These are phyloP conservation scores for Pantelozetes paolii DNA, from an alignment of 2,888 invertebrate genomes.

Conservation along the genomic window DNA sequence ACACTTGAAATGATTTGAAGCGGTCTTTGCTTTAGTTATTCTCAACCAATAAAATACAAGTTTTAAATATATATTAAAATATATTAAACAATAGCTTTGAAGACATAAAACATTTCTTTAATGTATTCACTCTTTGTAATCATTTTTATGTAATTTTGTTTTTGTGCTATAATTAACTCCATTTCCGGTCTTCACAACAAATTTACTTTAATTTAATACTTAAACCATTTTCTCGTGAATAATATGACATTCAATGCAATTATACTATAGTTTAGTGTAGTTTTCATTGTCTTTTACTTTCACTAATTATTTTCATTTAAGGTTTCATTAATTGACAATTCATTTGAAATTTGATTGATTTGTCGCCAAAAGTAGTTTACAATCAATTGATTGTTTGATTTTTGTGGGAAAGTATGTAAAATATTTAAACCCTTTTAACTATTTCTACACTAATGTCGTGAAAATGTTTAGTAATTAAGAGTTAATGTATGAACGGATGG, in stretches of 20 bases:
- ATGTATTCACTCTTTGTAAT: neutral
- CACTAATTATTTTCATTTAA: too few relatives aligned
- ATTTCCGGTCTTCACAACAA: conserved; percentile 17
- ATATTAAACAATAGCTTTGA: neutral
- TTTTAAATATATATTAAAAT: neutral
- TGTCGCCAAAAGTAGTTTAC: too few relatives aligned
- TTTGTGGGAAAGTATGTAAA: too few relatives aligned
- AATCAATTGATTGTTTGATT: neutral
- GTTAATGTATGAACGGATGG: too few relatives aligned
- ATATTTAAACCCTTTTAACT: neutral
- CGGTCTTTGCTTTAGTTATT: neutral
- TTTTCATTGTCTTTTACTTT: too few relatives aligned
- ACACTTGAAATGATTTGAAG: neutral
- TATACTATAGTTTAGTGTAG: neutral
- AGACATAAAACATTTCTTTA: neutral
- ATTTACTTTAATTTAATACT: conserved; percentile 23
- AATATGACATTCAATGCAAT: neutral
- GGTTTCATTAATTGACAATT: too few relatives aligned
- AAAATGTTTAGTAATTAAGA: too few relatives aligned
- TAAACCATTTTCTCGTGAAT: neutral
- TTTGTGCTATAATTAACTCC: conserved; percentile 13
- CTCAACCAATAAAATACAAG: neutral
- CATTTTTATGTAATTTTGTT: neutral
- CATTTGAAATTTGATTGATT: too few relatives aligned
- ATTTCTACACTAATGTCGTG: too few relatives aligned